Base-by-base conservation (phyloP, 1,140 invertebrate species). In the Xylocopa sonorina region DNA sequence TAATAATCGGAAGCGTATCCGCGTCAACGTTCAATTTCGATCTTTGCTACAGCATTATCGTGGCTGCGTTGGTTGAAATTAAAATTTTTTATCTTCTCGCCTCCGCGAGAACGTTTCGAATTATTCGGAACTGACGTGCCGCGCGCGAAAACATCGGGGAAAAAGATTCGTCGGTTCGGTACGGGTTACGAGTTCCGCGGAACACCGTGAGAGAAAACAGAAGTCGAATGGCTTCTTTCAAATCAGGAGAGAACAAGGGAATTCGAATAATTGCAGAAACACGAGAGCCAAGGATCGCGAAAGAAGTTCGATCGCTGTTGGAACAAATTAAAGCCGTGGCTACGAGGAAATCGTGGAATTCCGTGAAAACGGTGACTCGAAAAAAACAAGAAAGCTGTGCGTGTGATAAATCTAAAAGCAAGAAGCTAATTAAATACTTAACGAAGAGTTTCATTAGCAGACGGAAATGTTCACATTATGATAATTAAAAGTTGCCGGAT, bases 21-120 rank as follows among this genome's bases (percentile, higher is more conserved):
- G 10, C 21, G 32, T 3, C 4, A 62, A 24, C 10, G 27, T 50
- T 18, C 21, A 38, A 62, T 27, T 7, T 16, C 16, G 34, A 48
- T 24, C 0, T 41, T 32, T 14, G 3, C 16, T 43, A 21, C 9
- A 38, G 9, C 9, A 38, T 9, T 38, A 38, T 38, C 9, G 38
- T 38, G 9, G 9, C n/a, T n/a, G 34, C 48, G 46, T 16, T 18
- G 43, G 62, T 43, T 78, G n/a, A n/a, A n/a, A n/a, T n/a, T n/a
- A n/a, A n/a, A n/a, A n/a, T n/a, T n/a, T n/a, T n/a, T n/a, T n/a
- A n/a, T n/a, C n/a, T n/a, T n/a, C n/a, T n/a, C n/a, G n/a, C n/a
- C n/a, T 78, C 55, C 69, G 21, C 51, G 48, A 84, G 63, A 84
- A 74, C 57, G n/a, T 53, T 64, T 53, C 24, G n/a, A 76, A 80